These are phyloP conservation scores for Drosophila oshimai DNA, from an alignment of 1,140 invertebrate genomes.

Conservation along the genomic window DNA sequence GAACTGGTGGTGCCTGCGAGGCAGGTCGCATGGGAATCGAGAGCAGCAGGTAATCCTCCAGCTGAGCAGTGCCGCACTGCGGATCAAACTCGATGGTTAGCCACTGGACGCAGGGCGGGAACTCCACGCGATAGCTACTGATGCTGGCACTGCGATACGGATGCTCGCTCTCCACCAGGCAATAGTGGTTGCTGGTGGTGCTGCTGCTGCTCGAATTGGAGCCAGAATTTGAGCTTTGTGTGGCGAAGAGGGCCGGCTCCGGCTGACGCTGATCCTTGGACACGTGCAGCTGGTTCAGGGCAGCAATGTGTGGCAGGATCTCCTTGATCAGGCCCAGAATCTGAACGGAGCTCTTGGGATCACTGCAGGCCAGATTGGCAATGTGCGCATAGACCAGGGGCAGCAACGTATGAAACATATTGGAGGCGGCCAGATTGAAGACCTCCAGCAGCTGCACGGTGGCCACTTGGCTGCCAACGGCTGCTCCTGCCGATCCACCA, in stretches of 20 bases:
- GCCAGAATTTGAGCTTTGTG: background rate
- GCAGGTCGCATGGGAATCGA: conserved; percentile 87
- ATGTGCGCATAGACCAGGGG: conserved; percentile 92
- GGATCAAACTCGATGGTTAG: conserved; percentile 96
- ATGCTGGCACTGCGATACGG: conserved; percentile 96
- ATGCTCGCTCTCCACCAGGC: conserved; percentile 97
- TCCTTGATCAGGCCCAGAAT: conserved; percentile 95
- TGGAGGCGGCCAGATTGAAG: conserved; percentile 77
- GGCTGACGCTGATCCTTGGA: conserved; percentile 74
- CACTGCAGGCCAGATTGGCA: conserved; percentile 90
- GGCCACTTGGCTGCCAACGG: conserved; percentile 26
- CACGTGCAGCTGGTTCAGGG: conserved; percentile 89
- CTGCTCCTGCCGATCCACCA: conserved; percentile 34
- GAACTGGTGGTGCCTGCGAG: background rate
- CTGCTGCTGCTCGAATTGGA: conserved; percentile 16
- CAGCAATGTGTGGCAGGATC: conserved; percentile 93
- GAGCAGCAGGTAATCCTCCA: conserved; percentile 95
- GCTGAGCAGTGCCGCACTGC: conserved; percentile 95
- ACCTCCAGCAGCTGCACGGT: conserved; percentile 70
- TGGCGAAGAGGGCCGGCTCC: conserved; percentile 13
- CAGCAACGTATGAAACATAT: conserved; percentile 88
- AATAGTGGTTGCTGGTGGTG: conserved; percentile 92
- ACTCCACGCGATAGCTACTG: conserved; percentile 94
- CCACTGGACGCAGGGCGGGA: conserved; percentile 95
- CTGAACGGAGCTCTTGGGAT: conserved; percentile 95